These are phyloP conservation scores for Oreochromis niloticus DNA, from an alignment of 2,113 vertebrate genomes.

Conservation along the genomic window DNA sequence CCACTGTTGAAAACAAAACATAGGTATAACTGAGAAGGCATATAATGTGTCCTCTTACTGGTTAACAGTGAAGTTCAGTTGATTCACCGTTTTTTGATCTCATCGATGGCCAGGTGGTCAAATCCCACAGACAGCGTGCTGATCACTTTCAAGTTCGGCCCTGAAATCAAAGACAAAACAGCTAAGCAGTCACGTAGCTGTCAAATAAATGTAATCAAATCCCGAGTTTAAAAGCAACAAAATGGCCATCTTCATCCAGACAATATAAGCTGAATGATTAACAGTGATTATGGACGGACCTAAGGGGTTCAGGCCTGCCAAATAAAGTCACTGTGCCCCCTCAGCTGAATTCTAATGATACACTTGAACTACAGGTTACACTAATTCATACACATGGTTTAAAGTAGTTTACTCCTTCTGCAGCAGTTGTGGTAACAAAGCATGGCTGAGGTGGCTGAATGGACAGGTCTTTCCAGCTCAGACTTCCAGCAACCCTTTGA, in stretches of 20 bases:
- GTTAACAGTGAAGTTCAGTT: not conserved
- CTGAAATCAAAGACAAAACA: conserved; percentile 41
- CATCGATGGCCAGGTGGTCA: conserved; percentile 49
- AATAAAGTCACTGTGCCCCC: not conserved
- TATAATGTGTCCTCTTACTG: fast-evolving
- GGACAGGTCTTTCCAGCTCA: not conserved
- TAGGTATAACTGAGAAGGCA: not conserved
- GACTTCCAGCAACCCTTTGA: not conserved
- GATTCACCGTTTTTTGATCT: conserved; percentile 69
- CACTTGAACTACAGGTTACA: not conserved
- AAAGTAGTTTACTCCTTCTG: not conserved
- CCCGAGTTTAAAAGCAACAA: not conserved
- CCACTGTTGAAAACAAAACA: conserved; percentile 47
- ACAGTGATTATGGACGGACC: not conserved
- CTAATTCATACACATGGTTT: not conserved
- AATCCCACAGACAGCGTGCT: conserved; percentile 73
- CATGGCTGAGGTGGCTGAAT: not conserved
- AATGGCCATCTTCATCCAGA: not conserved
- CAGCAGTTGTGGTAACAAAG: not conserved
- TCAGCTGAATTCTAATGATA: not conserved
- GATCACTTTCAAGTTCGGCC: conserved; percentile 66
- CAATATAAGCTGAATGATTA: not conserved
- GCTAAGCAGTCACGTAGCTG: not conserved
- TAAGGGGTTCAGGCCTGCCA: not conserved
- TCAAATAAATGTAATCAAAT: not conserved